phyloP scores from a whole-genome alignment of 2,888 invertebrate genomes.

The Elgonia sp. region DNA sequence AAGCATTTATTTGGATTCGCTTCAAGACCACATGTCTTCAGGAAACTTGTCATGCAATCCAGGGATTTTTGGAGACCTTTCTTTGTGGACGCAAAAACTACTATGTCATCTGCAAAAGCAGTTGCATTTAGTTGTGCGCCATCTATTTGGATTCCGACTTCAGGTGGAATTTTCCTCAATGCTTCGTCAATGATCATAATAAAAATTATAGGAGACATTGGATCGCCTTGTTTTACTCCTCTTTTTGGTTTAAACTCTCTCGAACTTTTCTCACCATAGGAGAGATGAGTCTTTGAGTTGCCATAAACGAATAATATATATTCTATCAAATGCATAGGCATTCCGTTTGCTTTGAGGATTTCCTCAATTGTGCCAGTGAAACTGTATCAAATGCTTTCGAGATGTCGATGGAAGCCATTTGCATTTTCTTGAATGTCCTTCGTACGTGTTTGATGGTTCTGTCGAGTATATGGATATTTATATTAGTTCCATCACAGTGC shows the following conservation, averaged over 20 bases:
- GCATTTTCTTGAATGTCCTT: conserved; percentile 1
- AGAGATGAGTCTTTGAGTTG: too few species aligned
- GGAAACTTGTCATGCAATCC: conserved; percentile 51
- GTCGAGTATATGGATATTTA: conserved; percentile 69
- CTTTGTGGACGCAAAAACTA: conserved; percentile 46
- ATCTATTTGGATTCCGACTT: conserved; percentile 51
- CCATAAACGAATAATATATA: background rate
- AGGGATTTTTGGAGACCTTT: conserved; percentile 81
- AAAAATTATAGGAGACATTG: conserved; percentile 23
- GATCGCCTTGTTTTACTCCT: conserved; percentile 55
- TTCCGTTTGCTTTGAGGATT: background rate
- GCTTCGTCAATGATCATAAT: conserved; percentile 22
- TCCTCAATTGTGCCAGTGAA: background rate
- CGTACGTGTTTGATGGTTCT: background rate
- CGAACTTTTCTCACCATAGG: too few species aligned
- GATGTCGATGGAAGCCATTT: conserved; percentile 26
- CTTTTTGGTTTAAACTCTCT: too few species aligned
- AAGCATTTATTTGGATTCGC: conserved; percentile 80
- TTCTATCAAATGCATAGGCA: conserved; percentile 2
- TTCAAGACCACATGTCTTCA: conserved; percentile 77
- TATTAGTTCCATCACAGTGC: conserved; percentile 74
- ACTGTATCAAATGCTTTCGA: conserved; percentile 35
- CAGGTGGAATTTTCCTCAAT: background rate
- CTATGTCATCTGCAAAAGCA: conserved; percentile 70
- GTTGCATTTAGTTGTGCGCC: conserved; percentile 12